A percentile compares a stretch with the other conserved stretches of the same genome.
These are phyloP conservation scores for Luffia ferchaultella DNA, from an alignment of 2,888 invertebrate genomes.

Conservation along the genomic window DNA sequence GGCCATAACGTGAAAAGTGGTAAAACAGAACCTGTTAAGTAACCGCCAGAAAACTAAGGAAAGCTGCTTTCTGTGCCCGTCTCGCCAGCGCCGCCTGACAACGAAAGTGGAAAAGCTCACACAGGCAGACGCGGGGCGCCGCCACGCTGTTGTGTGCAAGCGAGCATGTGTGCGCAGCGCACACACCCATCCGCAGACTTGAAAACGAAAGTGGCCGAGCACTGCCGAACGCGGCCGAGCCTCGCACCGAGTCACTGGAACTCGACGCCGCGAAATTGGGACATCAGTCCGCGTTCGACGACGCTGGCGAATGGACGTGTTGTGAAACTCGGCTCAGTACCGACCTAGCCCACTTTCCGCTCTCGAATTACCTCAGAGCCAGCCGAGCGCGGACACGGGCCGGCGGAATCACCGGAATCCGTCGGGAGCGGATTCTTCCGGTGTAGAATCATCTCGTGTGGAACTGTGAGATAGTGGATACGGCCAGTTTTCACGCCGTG, in stretches of 20 bases:
- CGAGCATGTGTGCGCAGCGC: conserved; percentile 16
- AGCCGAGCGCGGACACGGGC: conserved; percentile 1
- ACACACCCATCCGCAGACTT: conserved; percentile 22
- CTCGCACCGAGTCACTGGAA: conserved; percentile 63
- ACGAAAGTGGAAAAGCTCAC: conserved; percentile 49
- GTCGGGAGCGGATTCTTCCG: neutral
- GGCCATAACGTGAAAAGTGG: neutral
- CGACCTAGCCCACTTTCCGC: conserved; percentile 1
- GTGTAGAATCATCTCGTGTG: neutral
- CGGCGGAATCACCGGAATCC: neutral
- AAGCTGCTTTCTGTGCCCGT: conserved; percentile 24
- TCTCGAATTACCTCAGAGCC: conserved; percentile 2
- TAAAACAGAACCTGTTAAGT: conserved; percentile 47
- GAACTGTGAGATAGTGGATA: neutral
- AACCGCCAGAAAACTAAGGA: conserved; percentile 52
- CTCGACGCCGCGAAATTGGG: conserved; percentile 67
- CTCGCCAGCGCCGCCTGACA: conserved; percentile 9
- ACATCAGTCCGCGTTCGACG: conserved; percentile 69
- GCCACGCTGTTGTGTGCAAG: conserved; percentile 25
- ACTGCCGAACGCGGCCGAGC: conserved; percentile 58
- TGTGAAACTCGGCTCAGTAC: conserved; percentile 17
- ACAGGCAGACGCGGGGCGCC: conserved; percentile 38
- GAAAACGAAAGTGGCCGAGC: conserved; percentile 66
- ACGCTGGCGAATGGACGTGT: conserved; percentile 56
- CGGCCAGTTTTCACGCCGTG: neutral